phyloP scores from a whole-genome alignment of 2,113 vertebrate genomes.

The Tachysurus vachellii region DNA sequence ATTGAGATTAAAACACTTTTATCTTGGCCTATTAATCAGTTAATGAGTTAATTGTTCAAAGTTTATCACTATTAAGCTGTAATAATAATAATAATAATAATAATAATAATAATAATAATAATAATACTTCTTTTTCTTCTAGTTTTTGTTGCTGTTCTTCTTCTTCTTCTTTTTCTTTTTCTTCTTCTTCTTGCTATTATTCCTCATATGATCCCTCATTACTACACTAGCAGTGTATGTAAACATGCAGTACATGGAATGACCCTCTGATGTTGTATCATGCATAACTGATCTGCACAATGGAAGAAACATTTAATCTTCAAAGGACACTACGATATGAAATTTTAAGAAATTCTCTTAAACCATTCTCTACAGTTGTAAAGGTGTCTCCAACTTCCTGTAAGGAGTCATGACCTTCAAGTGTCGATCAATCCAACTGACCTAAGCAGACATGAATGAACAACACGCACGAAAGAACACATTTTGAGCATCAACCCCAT shows the following conservation, averaged over 20 bases:
- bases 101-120: no score
- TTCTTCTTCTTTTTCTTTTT: no score
- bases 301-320: not conserved
- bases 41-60: not conserved
- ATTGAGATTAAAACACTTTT: not conserved
- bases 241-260: not conserved
- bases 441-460: slow-evolving; percentile 8
- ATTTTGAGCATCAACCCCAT: not conserved
- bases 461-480: not conserved
- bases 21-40: not conserved
- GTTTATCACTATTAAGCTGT: no score
- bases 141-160: no score
- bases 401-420: slow-evolving; percentile 13
- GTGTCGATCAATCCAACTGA: not conserved
- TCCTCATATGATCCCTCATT: not conserved
- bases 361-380: no score
- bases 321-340: slow-evolving; percentile 10
- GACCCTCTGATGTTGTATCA: not conserved
- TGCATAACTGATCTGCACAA: not conserved
- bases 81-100: no score
- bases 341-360: slow-evolving; percentile 1
- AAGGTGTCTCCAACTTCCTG: not conserved
- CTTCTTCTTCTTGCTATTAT: not conserved
- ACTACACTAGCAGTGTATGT: not conserved
- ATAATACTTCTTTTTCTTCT: no score